These are phyloP conservation scores for Aplysia californica DNA, from an alignment of 1,140 invertebrate genomes.

Conservation along the genomic window DNA sequence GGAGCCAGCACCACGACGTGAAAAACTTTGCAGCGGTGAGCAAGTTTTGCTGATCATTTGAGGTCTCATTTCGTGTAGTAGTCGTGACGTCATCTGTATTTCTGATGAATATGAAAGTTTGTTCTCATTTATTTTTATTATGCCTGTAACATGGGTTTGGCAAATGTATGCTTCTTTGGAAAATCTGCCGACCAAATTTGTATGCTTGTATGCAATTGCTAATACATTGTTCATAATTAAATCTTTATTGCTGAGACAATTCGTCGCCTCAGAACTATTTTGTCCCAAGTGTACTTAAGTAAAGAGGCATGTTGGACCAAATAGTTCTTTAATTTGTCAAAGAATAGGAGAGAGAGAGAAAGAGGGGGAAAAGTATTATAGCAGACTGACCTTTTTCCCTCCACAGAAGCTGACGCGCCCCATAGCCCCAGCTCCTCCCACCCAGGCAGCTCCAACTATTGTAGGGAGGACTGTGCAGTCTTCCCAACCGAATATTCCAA, in stretches of 20 bases:
- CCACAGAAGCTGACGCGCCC: neutral
- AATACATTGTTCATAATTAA: too few species aligned
- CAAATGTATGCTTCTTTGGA: too few species aligned
- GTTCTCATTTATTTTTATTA: neutral
- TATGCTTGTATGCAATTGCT: too few species aligned
- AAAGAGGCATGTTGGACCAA: neutral
- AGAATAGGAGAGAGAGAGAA: neutral
- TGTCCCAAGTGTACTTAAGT: neutral
- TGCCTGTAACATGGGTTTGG: neutral
- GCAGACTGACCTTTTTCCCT: neutral
- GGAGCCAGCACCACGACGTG: conserved; percentile 26
- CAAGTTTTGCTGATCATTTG: neutral
- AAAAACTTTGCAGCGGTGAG: neutral
- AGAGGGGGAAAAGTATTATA: neutral
- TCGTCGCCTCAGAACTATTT: neutral
- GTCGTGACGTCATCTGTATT: neutral
- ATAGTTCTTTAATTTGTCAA: neutral
- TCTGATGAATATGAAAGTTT: neutral
- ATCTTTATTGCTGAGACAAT: neutral
- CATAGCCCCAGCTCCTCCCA: neutral
- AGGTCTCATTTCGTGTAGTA: neutral
- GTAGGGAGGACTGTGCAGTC: neutral
- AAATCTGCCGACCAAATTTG: too few species aligned
- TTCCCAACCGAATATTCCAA: neutral
- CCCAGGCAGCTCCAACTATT: neutral